These are phyloP conservation scores for Sinhomidia bicolor DNA, from an alignment of 2,888 invertebrate genomes.

Conservation along the genomic window DNA sequence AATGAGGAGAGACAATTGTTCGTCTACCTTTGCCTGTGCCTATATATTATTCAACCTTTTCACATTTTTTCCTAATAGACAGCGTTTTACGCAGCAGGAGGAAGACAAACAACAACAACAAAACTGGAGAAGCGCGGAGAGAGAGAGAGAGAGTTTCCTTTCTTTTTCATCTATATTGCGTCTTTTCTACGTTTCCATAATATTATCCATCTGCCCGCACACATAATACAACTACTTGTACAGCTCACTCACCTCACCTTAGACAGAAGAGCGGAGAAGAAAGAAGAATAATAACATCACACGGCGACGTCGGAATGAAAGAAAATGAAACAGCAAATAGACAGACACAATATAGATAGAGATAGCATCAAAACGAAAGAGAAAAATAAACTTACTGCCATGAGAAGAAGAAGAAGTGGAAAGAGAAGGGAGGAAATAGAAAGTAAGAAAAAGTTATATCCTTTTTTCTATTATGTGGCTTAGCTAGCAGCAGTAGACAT, in stretches of 20 bases:
- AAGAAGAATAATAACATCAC: conserved; percentile 36
- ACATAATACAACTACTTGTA: too few species aligned
- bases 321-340: conserved; percentile 58
- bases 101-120: conserved; percentile 63
- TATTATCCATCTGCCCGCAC: conserved; percentile 14
- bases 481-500: too few species aligned
- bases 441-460: too few species aligned
- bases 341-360: conserved; percentile 40
- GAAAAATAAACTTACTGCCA: too few species aligned
- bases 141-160: neutral
- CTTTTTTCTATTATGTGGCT: too few species aligned
- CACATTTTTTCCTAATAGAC: conserved; percentile 70
- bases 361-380: neutral
- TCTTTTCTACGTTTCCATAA: too few species aligned
- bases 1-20: conserved; percentile 74
- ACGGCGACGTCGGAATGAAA: conserved; percentile 26
- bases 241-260: conserved; percentile 30
- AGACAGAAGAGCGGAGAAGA: conserved; percentile 37
- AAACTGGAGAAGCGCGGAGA: neutral
- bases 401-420: neutral
- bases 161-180: neutral
- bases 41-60: conserved; percentile 71
- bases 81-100: conserved; percentile 63
- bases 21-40: conserved; percentile 46
- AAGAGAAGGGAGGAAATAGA: too few species aligned